A percentile compares a stretch with the other conserved stretches of the same genome.
Evolutionary conservation across 2,888 invertebrate species (phyloP).

Genomic region (Drosophila macrothrix): DNA sequence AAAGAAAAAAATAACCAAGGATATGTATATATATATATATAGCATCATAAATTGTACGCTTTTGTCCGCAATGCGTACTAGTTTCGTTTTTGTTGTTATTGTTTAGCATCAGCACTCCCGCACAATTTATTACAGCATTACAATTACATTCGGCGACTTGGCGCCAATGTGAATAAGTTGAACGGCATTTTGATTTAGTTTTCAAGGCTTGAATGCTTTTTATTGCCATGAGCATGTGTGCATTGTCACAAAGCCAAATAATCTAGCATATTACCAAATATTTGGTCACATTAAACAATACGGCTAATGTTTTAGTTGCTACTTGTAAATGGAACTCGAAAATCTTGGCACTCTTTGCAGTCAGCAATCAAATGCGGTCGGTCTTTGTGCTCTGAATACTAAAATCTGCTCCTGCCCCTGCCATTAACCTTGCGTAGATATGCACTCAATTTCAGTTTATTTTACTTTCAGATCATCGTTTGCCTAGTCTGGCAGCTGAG

Average conservation of each 20-base stretch:
- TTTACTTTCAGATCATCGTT: constrained; percentile 73
- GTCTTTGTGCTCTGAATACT: constrained; percentile 46
- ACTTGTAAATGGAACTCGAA: background rate
- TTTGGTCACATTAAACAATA: constrained; percentile 40
- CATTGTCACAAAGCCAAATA: constrained; percentile 28
- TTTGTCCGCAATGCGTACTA: constrained; percentile 51
- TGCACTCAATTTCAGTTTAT: constrained; percentile 75
- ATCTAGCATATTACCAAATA: constrained; percentile 40
- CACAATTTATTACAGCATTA: constrained; percentile 55
- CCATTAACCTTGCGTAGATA: constrained; percentile 16
- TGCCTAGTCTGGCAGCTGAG: constrained; percentile 42
- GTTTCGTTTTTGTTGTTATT: constrained; percentile 7
- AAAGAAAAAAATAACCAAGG: constrained; percentile 6
- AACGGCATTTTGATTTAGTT: constrained; percentile 56
- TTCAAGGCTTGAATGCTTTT: constrained; percentile 19
- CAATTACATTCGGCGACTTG: constrained; percentile 63
- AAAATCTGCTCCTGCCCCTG: constrained; percentile 24
- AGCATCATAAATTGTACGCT: constrained; percentile 51
- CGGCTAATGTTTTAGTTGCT: background rate
- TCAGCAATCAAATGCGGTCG: constrained; percentile 16
- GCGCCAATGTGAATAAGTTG: constrained; percentile 60
- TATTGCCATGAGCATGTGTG: constrained; percentile 3
- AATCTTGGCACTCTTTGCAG: background rate
- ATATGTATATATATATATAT: background rate
- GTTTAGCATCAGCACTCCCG: constrained; percentile 20